Base-by-base conservation (phyloP, 2,888 invertebrate species). In the Acanthacorydalis orientalis region DNA sequence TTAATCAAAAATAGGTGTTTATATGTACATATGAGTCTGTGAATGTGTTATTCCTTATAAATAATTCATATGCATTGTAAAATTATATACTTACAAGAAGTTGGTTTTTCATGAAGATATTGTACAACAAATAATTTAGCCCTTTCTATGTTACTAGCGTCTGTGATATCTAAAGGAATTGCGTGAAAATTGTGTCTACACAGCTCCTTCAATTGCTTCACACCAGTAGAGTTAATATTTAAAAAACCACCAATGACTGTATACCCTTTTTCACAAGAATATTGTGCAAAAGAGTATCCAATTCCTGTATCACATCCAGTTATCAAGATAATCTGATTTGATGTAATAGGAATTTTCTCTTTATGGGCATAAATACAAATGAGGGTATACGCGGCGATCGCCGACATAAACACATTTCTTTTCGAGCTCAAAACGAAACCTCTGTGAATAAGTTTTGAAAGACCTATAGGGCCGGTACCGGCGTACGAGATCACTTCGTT, bases 241-340 rank as follows among this genome's bases (percentile, higher is more conserved):
- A 83, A 73, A 63, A 85, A 83, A 42, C 83, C 83, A 12, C 89
- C 89, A 34, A 91, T 68, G 1, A 90, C 88, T 3, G 77, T 73
- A 53, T 85, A 70, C 0, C 83, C 84, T 55, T 75, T 68, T 6
- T 74, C 65, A 7, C 71, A 71, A 7, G 75, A 65, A 53, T 80
- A 72, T 16, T 77, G 69, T 1, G 83, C 82, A 43, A 83, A 61
- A 2, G 79, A 77, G 65, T 76, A 85, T 48, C 90, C 90, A 12
- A 90, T 70, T 2, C 90, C 90, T 49, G 86, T 83, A 64, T 90
- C 89, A 60, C 90, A 90, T 39, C 90, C 90, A 7, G 85, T 86
- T 53, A 90, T 78, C 14, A 86, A 70, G 37, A 82, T 68, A 2
- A 81, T 71, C 51, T 64, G 61, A 39, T 15, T 31, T 7, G 9